Base-by-base conservation (phyloP, 2,888 invertebrate genomes). In the Tuberolachnus salignus region DNA sequence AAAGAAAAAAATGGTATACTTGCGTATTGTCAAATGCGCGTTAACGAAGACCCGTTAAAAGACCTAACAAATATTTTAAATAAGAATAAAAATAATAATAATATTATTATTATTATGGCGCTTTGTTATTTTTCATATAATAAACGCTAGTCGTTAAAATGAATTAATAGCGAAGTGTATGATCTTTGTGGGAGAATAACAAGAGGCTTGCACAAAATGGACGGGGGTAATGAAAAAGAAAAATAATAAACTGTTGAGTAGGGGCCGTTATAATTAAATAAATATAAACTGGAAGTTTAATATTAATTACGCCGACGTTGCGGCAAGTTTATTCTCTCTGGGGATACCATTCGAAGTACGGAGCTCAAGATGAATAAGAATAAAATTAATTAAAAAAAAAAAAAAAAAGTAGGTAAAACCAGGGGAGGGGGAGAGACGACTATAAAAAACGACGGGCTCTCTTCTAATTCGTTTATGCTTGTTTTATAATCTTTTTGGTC, bases 201-300 rank as follows among this genome's bases (percentile, higher is more conserved):
- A 55, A 55, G 74, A 66, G 53, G 44, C 23, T 44, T 4, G 46
- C 34, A 21, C 6, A 16, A 26, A 66, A 23, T 44, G 11, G 9
- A 64, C 13, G 44, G 53, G n/a, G 64, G 64, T 66, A 64, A 74
- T 66, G 55, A 64, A 73, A 61, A 74, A 46, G 44, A 64, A 23
- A 74, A 74, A 64, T 66, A 55, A 66, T 74, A 66, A 74, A 66
- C 64, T 66, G 74, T 74, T 66, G 64, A 74, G 72, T 72, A 14
- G 53, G 74, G 26, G 9, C 26, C 44, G 64, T 34, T 34, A 34
- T 66, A 74, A 64, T 74, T 74, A 74, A 74, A 74, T 74, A 74
- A 64, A 74, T 64, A 74, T 74, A 55, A 74, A 74, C 74, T 46
- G 44, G 13, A 64, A 44, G 51, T 74, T 55, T 64, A 64, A 64